Base-by-base conservation (phyloP, 2,797 vertebrate species). In the Acipenser ruthenus region DNA sequence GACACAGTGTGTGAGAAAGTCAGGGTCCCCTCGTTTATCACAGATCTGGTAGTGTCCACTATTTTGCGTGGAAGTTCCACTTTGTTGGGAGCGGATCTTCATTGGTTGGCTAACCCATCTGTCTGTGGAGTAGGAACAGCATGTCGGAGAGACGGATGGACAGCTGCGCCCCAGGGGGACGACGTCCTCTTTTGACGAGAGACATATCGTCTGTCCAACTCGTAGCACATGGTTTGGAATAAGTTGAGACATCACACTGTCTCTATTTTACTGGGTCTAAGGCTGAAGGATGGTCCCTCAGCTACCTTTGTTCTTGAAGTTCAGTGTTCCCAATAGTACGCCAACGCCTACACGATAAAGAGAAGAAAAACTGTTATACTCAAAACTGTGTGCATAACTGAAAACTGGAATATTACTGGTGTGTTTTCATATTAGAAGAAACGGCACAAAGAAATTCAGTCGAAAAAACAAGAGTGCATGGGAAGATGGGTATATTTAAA, bases 171-270 rank as follows among this genome's bases (percentile, higher is more conserved):
- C 52, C 65, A 53, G 48, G 0, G 67, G 62, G 5, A 87, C 85
- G 52, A 81, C 82, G 0, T 71, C 80, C 59, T 68, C 71, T 0
- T 59, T 47, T 0, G 84, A 55, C 67, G 87, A 80, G 72, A 94
- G 66, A 1, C 80, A 68, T 49, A 92, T 80, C 0, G 83, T 82
- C 67, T 93, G 93, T 15, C 91, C 88, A 62, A 93, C 89, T 8
- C 87, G 82, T 69, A 94, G 50, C 70, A 94, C 82, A 9, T 92
- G 88, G 69, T 67, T 86, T 69, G 91, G 87, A 63, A 94, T 83
- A 67, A 88, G 79, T 66, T 89, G 89, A 0, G 90, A 90, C 91
- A 93, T 92, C 73, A 71, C 72, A 73, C 65, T 5, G 37, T 37
- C 37, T 37, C 37, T 37, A 37, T 37, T 37, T 37, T 5, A 37